Evolutionary conservation across 2,888 invertebrate genomes (phyloP), one percentile per base, ranked within the genome.

Genomic region (Apomyelois bistriatella): DNA sequence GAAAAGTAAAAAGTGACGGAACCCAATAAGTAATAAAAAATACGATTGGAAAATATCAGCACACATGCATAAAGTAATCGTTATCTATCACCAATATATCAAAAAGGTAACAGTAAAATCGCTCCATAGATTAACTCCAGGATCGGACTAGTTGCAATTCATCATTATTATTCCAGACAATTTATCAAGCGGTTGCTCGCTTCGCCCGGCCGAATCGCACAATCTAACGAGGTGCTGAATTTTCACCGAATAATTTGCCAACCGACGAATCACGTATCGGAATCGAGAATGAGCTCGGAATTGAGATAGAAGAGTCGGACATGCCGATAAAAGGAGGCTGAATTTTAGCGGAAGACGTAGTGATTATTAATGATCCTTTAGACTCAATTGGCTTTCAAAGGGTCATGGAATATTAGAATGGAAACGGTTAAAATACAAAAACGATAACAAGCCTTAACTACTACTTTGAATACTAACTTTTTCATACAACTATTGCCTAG

Each of bases 151-250:
- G 89, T 85, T 87, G 89, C 89, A 89, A 90, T 90, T 88, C 88
- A 90, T 90, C 90, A 90, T 90, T 90, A 89, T 90, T 90, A 90
- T 90, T 90, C 90, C 90, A 86, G 88, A 87, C 90, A 88, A 90
- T 90, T 90, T 90, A 89, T 90, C 90, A 89, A 88, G 87, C 87
- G 89, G 88, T 88, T 85, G 90, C 84, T 85, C 85, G 85, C 81
- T 74, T 77, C 81, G 73, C 82, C 74, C 83, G 80, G 76, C 79
- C 76, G 85, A 79, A 80, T 86, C 85, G 88, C 87, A 85, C 87
- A 86, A 86, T 86, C 89, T 90, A 90, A 90, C 90, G 90, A 90
- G 90, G 87, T 85, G 89, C 85, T 89, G 90, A 88, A 90, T 90
- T 90, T 89, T 88, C 90, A 87, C 85, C 85, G 88, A 84, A 89